Conservation (phyloP, 2,888 invertebrate species). For the Nemoura dubitans region DNA sequence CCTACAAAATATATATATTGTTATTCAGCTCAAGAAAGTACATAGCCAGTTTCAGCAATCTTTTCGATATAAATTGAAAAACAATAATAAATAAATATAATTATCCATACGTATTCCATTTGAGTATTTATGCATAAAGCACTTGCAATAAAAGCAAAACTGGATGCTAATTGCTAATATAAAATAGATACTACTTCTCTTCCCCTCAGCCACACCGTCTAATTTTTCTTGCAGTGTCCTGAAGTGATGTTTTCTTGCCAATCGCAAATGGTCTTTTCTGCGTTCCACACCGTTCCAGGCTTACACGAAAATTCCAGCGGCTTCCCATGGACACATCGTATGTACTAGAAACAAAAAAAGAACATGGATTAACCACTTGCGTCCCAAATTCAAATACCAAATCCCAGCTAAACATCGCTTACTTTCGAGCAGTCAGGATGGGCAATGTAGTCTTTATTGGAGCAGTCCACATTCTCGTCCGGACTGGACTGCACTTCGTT, state of each 20-base stretch:
- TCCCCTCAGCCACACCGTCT: neutral
- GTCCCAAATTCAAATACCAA: neutral
- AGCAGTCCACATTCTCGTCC: conserved; percentile 61
- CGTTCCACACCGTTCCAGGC: conserved; percentile 79
- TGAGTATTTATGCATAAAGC: neutral
- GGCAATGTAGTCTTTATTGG: conserved; percentile 65
- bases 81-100: neutral
- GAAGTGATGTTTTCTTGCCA: conserved; percentile 69
- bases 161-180: neutral
- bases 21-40: neutral
- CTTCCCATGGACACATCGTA: conserved; percentile 84
- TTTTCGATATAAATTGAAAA: neutral
- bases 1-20: neutral
- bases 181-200: too few relatives aligned
- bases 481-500: conserved; percentile 40
- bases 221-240: neutral
- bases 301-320: conserved; percentile 77
- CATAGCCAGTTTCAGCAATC: neutral
- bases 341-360: conserved; percentile 71
- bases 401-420: conserved; percentile 46
- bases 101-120: too few relatives aligned
- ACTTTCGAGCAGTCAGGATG: conserved; percentile 69
- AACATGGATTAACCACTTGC: neutral
- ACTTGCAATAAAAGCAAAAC: neutral
- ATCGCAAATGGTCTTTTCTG: conserved; percentile 76